Evolutionary conservation across 2,888 invertebrate species (phyloP).

Genomic region (Zygothrica quintamaculata): DNA sequence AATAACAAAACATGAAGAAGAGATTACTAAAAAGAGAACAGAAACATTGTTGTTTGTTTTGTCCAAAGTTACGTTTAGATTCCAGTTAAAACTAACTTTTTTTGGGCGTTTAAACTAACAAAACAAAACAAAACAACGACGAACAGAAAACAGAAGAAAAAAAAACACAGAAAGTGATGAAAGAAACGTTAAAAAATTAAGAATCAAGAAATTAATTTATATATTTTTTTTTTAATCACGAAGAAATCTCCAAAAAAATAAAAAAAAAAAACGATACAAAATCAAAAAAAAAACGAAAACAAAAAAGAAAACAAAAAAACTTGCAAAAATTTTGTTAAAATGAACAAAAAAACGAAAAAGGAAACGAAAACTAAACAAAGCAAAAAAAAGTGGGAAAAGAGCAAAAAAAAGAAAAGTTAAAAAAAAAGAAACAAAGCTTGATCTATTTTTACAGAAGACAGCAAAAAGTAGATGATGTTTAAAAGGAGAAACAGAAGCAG

Average conservation of each 20-base stretch:
- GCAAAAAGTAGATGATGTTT: neutral
- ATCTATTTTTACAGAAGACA: constrained; percentile 81
- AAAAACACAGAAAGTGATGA: constrained; percentile 55
- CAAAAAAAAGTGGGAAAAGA: constrained; percentile 56
- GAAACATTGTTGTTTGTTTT: too few relatives aligned
- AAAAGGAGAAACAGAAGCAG: neutral
- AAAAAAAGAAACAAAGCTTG: constrained; percentile 52
- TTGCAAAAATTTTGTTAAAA: constrained; percentile 70
- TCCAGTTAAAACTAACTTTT: constrained; percentile 59
- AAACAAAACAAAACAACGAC: constrained; percentile 45
- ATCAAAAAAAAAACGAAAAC: constrained; percentile 59
- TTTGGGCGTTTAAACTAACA: constrained; percentile 74
- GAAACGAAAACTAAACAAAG: constrained; percentile 45
- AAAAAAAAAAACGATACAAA: constrained; percentile 40
- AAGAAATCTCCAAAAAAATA: constrained; percentile 76
- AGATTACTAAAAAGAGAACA: constrained; percentile 45
- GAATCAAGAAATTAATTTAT: too few relatives aligned
- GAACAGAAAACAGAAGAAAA: constrained; percentile 50
- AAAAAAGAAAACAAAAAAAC: constrained; percentile 61
- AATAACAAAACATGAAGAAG: constrained; percentile 14
- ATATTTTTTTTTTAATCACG: constrained; percentile 75
- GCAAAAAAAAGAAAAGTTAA: constrained; percentile 52
- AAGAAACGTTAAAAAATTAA: constrained; percentile 38
- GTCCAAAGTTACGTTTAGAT: constrained; percentile 75
- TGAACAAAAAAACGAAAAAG: constrained; percentile 51